These are phyloP conservation scores for Venturia canescens DNA, from an alignment of 1,140 invertebrate species.

Conservation along the genomic window DNA sequence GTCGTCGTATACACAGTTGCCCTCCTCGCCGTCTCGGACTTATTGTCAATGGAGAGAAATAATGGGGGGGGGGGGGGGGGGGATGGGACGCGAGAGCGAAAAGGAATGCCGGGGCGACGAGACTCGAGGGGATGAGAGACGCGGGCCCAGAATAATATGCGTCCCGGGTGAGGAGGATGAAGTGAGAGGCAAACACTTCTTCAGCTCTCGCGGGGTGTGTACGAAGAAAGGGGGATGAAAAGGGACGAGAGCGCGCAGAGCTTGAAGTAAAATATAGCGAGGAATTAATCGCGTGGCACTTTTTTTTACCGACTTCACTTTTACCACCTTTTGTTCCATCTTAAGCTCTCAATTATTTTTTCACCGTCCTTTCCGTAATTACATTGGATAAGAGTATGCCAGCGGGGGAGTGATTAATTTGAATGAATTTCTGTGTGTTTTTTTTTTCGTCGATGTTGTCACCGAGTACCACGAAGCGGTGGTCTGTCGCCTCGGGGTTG, in stretches of 20 bases:
- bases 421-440: constrained; percentile 36
- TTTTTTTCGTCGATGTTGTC: constrained; percentile 26
- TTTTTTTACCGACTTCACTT: no score
- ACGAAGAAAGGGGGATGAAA: neutral
- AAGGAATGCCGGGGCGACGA: no score
- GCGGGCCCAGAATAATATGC: no score
- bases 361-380: constrained; percentile 3
- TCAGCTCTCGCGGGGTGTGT: neutral
- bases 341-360: constrained; percentile 27
- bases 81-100: no score
- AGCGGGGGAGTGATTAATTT: constrained; percentile 14
- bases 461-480: no score
- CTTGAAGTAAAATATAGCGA: neutral
- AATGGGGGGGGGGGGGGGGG: no score
- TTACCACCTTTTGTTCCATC: neutral
- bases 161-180: neutral
- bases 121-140: no score
- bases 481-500: no score
- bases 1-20: neutral
- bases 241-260: neutral
- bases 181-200: constrained; percentile 12
- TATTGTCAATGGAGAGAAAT: no score
- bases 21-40: no score
- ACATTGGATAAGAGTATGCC: neutral
- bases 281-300: no score